Evolutionary conservation across 2,888 invertebrate species (phyloP).

Genomic region (Sphaerophoria rueppellii): DNA sequence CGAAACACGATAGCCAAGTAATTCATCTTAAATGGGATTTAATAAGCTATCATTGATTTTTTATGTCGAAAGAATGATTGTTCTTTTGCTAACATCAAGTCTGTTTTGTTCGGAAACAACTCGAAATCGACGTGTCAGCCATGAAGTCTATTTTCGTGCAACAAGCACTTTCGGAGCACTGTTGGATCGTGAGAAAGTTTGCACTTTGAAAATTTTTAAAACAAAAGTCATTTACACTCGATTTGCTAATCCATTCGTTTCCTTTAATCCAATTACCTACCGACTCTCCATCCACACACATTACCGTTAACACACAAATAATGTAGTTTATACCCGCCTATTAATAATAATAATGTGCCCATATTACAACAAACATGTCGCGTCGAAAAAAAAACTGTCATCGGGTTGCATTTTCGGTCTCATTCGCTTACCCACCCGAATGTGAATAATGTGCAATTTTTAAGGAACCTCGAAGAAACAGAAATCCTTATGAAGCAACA

Average conservation of each 20-base stretch:
- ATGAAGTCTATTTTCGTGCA: no score
- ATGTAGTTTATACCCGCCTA: conserved; percentile 65
- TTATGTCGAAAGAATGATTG: no score
- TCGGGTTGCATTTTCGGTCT: conserved; percentile 1
- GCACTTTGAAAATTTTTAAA: conserved; percentile 49
- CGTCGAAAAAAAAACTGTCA: neutral
- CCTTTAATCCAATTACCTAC: conserved; percentile 47
- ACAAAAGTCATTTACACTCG: conserved; percentile 7
- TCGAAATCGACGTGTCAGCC: no score
- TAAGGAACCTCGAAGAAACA: neutral
- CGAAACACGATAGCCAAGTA: no score
- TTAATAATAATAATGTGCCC: conserved; percentile 56
- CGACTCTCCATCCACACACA: neutral
- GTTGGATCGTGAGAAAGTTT: conserved; percentile 61
- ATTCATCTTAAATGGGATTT: no score
- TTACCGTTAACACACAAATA: conserved; percentile 62
- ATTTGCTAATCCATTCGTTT: conserved; percentile 40
- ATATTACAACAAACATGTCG: conserved; percentile 31
- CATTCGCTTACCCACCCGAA: conserved; percentile 39
- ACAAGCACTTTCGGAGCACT: neutral
- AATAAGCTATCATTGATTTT: no score
- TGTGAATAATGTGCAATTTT: conserved; percentile 52
- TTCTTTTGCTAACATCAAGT: no score
- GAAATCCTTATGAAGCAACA: conserved; percentile 37
- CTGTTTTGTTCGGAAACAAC: no score